A percentile compares a stretch with the other conserved stretches of the same genome.
Evolutionary conservation across 2,797 vertebrate species (phyloP).

Genomic region (Sorex maritimensis): DNA sequence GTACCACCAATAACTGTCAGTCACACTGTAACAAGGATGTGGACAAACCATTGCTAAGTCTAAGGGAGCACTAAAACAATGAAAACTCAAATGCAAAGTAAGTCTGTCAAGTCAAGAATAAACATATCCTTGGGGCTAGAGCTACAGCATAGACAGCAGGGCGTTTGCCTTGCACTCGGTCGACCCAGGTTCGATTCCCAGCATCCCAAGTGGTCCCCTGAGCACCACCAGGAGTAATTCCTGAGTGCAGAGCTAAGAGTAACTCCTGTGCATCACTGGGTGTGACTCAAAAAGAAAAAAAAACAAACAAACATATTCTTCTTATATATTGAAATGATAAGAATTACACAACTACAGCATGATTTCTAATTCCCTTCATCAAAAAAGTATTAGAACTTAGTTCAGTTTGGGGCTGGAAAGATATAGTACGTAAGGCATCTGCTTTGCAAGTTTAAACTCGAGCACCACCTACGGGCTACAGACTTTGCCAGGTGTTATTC

Average conservation of each 20-base stretch:
- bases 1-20: background rate
- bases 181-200: too few relatives aligned
- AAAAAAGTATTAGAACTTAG: conserved; percentile 64
- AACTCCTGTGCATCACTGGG: too few relatives aligned
- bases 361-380: background rate
- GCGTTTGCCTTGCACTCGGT: too few relatives aligned
- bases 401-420: background rate
- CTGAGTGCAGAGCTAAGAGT: too few relatives aligned
- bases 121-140: background rate
- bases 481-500: too few relatives aligned
- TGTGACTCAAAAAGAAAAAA: too few relatives aligned
- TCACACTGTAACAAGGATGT: background rate
- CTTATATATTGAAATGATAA: background rate
- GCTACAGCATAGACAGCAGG: too few relatives aligned
- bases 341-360: conserved; percentile 2
- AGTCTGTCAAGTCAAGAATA: background rate
- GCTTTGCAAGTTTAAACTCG: too few relatives aligned
- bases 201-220: too few relatives aligned
- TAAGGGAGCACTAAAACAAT: conserved; percentile 5
- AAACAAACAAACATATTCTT: conserved; percentile 41
- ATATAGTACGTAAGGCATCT: too few relatives aligned
- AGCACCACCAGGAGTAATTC: too few relatives aligned
- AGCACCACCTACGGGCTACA: too few relatives aligned
- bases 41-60: conserved; percentile 34
- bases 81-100: background rate